Base-by-base conservation (phyloP, 2,888 invertebrate species). In the Diaphora mendica region DNA sequence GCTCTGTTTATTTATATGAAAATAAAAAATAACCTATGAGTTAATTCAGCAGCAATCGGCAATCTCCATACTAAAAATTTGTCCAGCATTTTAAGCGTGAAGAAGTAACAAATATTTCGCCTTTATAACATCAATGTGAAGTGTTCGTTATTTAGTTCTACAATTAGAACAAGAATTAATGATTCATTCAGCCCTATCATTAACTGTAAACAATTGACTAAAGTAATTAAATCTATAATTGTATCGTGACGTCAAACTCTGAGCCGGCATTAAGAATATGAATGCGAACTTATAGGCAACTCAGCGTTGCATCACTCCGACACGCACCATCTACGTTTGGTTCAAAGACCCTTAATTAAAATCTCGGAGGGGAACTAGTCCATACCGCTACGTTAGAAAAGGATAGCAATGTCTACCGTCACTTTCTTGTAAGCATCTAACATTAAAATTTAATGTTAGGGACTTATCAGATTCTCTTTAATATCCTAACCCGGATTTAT, bases 331-430 rank as follows among this genome's bases (percentile, higher is more conserved):
- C 81, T 79, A 79, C 78, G 73, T 79, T 77, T 86, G 84, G 91
- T 91, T 91, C 91, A 92, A 89, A 90, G 90, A 91, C 90, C 90
- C 88, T 88, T 89, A 83, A 88, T 88, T 89, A 87, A 86, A 87
- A 89, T 88, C 87, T 85, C 86, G 64, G 85, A 86, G 84, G 85
- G 84, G 85, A 86, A 82, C 85, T 82, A 81, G 81, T 83, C 76
- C 83, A 80, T 79, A 84, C 83, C 86, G 87, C 84, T 86, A 77
- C 70, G 82, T 78, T 75, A 79, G 80, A 84, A 71, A 68, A 75
- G 72, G 81, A 83, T 76, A 74, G 71, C 71, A 70, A 74, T 75
- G 72, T 77, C 70, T 79, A 75, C 67, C 65, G 42, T 86, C 82
- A 78, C 78, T 44, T 75, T 78, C 77, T 76, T 77, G 75, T 74